phyloP scores from a whole-genome alignment of 2,113 vertebrate genomes.

The Saimiri boliviensis region DNA sequence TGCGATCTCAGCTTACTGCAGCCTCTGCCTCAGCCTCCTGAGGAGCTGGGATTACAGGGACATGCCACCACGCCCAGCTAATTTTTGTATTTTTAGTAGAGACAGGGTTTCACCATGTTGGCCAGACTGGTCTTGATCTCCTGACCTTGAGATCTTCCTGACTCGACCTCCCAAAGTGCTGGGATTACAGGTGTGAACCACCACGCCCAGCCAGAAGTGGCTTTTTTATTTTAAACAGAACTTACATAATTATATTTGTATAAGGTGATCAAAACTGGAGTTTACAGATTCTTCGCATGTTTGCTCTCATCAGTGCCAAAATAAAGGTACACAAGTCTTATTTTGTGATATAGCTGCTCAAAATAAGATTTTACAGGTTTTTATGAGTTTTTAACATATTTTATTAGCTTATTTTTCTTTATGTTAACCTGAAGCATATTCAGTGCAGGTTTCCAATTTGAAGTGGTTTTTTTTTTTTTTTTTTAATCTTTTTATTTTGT shows the following conservation, averaged over 20 bases:
- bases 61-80: too few relatives aligned
- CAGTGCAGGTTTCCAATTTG: neutral
- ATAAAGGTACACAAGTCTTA: neutral
- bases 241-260: neutral
- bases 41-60: too few relatives aligned
- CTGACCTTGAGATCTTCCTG: too few relatives aligned
- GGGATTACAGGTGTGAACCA: too few relatives aligned
- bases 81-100: too few relatives aligned
- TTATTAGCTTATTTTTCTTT: neutral
- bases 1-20: too few relatives aligned
- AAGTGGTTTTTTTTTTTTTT: neutral
- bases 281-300: neutral
- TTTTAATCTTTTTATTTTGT: neutral
- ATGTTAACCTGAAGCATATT: neutral
- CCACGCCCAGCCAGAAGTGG: too few relatives aligned
- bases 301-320: neutral
- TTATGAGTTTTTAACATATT: neutral
- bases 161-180: too few relatives aligned
- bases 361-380: neutral
- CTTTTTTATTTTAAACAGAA: neutral
- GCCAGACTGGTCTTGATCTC: too few relatives aligned
- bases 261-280: neutral
- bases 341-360: neutral
- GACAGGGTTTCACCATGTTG: too few relatives aligned
- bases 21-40: too few relatives aligned